These are phyloP conservation scores for Eupithecia abbreviata DNA, from an alignment of 2,888 invertebrate genomes.

Conservation along the genomic window DNA sequence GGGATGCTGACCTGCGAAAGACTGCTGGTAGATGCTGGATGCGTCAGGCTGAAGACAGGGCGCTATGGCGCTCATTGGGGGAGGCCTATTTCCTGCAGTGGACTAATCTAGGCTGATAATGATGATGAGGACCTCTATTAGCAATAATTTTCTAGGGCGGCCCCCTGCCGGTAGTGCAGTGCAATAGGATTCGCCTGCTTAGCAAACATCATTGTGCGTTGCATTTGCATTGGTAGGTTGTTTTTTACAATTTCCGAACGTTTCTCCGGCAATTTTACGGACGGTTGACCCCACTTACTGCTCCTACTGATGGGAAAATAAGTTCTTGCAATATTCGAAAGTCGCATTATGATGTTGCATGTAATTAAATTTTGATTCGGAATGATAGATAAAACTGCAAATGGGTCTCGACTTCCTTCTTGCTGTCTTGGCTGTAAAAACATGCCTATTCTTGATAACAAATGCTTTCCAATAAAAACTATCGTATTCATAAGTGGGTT, in stretches of 20 bases:
- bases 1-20: too few relatives aligned
- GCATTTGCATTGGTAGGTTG: constrained; percentile 33
- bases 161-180: neutral
- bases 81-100: too few relatives aligned
- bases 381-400: neutral
- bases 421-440: neutral
- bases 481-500: neutral
- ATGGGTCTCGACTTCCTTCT: neutral
- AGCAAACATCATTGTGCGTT: constrained; percentile 41
- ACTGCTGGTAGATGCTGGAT: too few relatives aligned
- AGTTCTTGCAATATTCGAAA: constrained; percentile 29
- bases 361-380: constrained; percentile 12
- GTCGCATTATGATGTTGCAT: constrained; percentile 23
- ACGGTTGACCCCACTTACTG: constrained; percentile 43
- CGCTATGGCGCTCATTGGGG: too few relatives aligned
- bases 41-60: too few relatives aligned
- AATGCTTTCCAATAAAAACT: neutral
- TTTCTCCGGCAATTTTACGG: constrained; percentile 50
- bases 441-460: neutral
- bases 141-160: neutral
- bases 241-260: constrained; percentile 50
- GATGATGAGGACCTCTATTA: neutral
- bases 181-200: constrained; percentile 27
- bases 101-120: too few relatives aligned
- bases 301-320: constrained; percentile 19